A percentile compares a stretch with the other conserved stretches of the same genome.
Evolutionary conservation across 2,888 invertebrate genomes (phyloP).

Genomic region (Cantharis nigra): DNA sequence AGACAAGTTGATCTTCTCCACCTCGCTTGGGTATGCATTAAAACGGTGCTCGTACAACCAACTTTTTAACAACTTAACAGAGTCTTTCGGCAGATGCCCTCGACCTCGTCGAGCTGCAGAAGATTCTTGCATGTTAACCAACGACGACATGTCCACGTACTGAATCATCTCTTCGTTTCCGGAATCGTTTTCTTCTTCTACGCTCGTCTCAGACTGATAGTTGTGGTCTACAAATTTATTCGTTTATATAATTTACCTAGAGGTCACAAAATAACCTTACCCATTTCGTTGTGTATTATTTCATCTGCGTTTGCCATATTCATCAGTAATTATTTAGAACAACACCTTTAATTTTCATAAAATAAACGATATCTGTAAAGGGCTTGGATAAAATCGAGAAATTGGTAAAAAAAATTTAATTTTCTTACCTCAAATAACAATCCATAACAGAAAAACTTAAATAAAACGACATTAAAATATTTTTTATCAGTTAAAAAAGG

Average conservation of each 20-base stretch:
- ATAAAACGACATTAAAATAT: not conserved
- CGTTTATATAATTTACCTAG: not conserved
- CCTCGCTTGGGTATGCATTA: constrained; percentile 55
- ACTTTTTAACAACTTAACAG: constrained; percentile 53
- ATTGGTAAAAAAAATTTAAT: not conserved
- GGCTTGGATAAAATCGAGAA: not conserved
- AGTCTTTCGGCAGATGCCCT: constrained; percentile 54
- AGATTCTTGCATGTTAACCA: constrained; percentile 33
- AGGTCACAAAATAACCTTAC: not conserved
- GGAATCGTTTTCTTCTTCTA: constrained; percentile 36
- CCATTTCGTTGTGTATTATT: constrained; percentile 6
- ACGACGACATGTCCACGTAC: constrained; percentile 35
- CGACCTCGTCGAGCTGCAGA: constrained; percentile 43
- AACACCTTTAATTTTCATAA: not conserved
- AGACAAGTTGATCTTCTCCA: constrained; percentile 53
- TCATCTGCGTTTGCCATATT: constrained; percentile 21
- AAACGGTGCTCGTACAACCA: constrained; percentile 56
- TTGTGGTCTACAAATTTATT: constrained; percentile 17
- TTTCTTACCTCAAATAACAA: not conserved
- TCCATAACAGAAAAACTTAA: not conserved
- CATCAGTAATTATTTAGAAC: not conserved
- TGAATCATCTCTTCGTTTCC: constrained; percentile 38
- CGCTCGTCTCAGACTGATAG: constrained; percentile 26
- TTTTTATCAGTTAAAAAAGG: not conserved
- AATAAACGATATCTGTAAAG: not conserved